A percentile compares a stretch with the other conserved stretches of the same genome.
These are phyloP conservation scores for Sapayoa aenigma DNA, from an alignment of 2,113 vertebrate genomes.

Conservation along the genomic window DNA sequence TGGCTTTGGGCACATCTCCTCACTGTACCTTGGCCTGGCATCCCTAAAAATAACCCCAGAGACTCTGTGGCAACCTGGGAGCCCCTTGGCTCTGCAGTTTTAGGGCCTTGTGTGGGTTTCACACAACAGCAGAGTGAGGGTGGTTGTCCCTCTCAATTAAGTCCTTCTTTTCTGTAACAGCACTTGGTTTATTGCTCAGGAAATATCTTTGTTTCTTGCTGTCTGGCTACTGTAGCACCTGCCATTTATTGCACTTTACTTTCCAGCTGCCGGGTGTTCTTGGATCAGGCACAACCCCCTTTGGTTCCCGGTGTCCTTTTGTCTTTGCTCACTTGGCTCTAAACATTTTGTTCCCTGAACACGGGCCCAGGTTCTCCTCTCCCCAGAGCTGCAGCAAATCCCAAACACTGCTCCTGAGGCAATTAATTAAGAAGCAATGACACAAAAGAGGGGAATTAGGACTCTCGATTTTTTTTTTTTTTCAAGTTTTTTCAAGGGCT, in stretches of 20 bases:
- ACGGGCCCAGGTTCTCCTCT: background rate
- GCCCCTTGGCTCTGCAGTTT: background rate
- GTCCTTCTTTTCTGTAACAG: background rate
- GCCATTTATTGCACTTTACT: slow-evolving; percentile 1
- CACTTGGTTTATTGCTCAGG: background rate
- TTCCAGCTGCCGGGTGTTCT: background rate
- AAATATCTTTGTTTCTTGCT: background rate
- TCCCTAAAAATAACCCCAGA: background rate
- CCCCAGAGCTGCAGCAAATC: background rate
- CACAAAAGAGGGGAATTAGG: background rate
- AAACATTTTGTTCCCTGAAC: slow-evolving; percentile 8
- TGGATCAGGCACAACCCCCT: background rate
- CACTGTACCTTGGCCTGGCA: background rate
- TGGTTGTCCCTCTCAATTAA: background rate
- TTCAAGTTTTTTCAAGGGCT: background rate
- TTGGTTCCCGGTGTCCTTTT: slow-evolving; percentile 21
- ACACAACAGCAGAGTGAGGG: background rate
- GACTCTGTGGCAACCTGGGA: background rate
- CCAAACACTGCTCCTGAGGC: background rate
- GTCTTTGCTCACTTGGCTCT: slow-evolving; percentile 20
- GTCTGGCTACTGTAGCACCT: background rate
- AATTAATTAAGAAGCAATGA: background rate
- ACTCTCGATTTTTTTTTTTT: background rate
- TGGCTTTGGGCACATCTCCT: background rate
- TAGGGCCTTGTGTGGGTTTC: background rate